phyloP scores from a whole-genome alignment of 1,140 invertebrate genomes.

The Drosophila grimshawi region DNA sequence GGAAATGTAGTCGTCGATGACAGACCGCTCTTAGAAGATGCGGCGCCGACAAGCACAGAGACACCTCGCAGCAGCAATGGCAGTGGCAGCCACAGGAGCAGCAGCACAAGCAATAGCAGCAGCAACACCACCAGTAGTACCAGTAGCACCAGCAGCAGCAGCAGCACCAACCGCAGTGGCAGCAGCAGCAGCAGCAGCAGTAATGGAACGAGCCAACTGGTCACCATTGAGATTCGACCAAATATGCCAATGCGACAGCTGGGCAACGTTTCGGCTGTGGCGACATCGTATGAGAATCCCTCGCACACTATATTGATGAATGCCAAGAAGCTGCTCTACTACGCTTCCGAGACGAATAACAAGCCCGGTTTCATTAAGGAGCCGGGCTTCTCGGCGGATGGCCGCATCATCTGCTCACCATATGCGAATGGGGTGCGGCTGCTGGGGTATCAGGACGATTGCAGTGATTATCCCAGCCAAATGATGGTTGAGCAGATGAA shows the following conservation, averaged over 20 bases:
- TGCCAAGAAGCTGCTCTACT: slow-evolving; percentile 92
- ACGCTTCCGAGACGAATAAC: slow-evolving; percentile 93
- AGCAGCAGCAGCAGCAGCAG: slow-evolving; percentile 36
- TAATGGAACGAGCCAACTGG: slow-evolving; percentile 22
- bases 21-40: too few species aligned
- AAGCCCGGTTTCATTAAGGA: slow-evolving; percentile 95
- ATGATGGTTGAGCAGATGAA: slow-evolving; percentile 83
- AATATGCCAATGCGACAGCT: slow-evolving; percentile 47
- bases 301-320: slow-evolving; percentile 89
- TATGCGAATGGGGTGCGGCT: slow-evolving; percentile 93
- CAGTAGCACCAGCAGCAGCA: slow-evolving; percentile 40
- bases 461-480: slow-evolving; percentile 91
- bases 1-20: too few species aligned
- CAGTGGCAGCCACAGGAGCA: too few species aligned
- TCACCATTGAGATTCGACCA: slow-evolving; percentile 46
- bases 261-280: slow-evolving; percentile 9
- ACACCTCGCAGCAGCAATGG: neutral
- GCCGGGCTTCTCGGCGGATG: slow-evolving; percentile 94
- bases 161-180: slow-evolving; percentile 30
- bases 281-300: slow-evolving; percentile 18
- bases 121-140: slow-evolving; percentile 19
- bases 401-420: slow-evolving; percentile 94
- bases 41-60: slow-evolving; percentile 6
- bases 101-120: too few species aligned
- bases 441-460: slow-evolving; percentile 91